Evolutionary conservation across 2,113 vertebrate genomes (phyloP), one percentile per base, ranked within the genome.

Genomic region (Eupsittula cactorum): DNA sequence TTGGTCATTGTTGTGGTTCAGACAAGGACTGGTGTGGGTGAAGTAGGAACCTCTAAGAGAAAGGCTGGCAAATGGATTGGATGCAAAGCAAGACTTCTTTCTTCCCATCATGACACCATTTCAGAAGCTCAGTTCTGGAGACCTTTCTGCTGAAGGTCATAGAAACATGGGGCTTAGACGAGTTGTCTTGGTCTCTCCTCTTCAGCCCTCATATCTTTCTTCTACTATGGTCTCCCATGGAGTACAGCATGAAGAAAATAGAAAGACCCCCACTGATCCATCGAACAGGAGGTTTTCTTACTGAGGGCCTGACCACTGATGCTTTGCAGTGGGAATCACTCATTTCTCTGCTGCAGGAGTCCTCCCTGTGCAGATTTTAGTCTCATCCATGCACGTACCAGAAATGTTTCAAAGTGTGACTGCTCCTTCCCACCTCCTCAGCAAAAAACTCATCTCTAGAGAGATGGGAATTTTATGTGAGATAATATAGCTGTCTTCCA

Each of bases 361-460:
- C 41, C 19, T 86, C 25, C 13, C 24, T 46, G 59, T 67, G 49
- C 3, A 39, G 70, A 62, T 86, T 82, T 82, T 17, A 37, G 4
- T 49, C 49, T 90, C 67, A n/a, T 46, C 42, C 24, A 11, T 21
- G 12, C 10, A 24, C 17, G 16, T 39, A 49, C 13, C 20, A 83
- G 50, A 88, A 83, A 75, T 11, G 13, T 18, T 71, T 89, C 42
- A 16, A 63, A 83, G 33, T 46, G n/a, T 89, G 77, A 65, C 69
- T 68, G 35, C 37, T 86, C 68, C 50, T 91, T 90, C 53, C 59
- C 82, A 33, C 21, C 39, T 59, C 79, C 79, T 74, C 82, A 93
- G 86, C 35, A 88, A 84, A 88, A 90, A 92, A 10, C 12, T 75
- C 10, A 49, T 90, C 85, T 90, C 88, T 80, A 84, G 68, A 42